Conservation (phyloP, 2,113 vertebrate species). For the Microcebus jonahi region DNA sequence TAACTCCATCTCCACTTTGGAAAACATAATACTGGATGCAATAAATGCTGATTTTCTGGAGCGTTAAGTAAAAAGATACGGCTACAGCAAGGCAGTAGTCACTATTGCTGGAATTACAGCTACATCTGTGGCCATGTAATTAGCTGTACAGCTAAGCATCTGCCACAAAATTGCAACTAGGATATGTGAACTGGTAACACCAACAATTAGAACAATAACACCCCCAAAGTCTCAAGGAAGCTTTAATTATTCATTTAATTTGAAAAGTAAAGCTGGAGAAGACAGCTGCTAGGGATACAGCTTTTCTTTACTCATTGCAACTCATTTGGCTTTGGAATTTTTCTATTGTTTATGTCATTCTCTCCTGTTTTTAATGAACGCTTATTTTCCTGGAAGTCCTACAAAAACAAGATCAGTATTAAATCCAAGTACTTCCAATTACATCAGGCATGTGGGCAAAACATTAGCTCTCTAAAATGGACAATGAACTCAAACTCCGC, state of each 20-base stretch:
- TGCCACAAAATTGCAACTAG: neutral
- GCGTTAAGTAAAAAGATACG: neutral
- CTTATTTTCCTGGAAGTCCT: conserved; percentile 29
- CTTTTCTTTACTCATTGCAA: neutral
- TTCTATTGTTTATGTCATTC: neutral
- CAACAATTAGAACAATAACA: neutral
- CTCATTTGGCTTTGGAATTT: neutral
- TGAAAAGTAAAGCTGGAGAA: neutral
- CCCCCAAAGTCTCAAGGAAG: neutral
- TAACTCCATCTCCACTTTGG: neutral
- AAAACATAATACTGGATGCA: neutral
- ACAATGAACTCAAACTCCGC: neutral
- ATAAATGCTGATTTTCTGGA: neutral
- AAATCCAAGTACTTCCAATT: neutral
- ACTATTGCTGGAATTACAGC: neutral
- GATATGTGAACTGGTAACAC: neutral
- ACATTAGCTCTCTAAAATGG: neutral
- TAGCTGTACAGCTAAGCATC: neutral
- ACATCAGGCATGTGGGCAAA: neutral
- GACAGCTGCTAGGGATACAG: neutral
- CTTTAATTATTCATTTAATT: conserved; percentile 43
- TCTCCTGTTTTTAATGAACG: neutral
- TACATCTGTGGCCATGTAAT: neutral
- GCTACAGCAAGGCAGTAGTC: neutral
- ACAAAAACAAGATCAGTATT: neutral